Percentiles rank a stretch among this genome's conserved stretches.
These are phyloP conservation scores for Hypotaenidia okinawae DNA, from an alignment of 2,797 vertebrate species.

Conservation along the genomic window DNA sequence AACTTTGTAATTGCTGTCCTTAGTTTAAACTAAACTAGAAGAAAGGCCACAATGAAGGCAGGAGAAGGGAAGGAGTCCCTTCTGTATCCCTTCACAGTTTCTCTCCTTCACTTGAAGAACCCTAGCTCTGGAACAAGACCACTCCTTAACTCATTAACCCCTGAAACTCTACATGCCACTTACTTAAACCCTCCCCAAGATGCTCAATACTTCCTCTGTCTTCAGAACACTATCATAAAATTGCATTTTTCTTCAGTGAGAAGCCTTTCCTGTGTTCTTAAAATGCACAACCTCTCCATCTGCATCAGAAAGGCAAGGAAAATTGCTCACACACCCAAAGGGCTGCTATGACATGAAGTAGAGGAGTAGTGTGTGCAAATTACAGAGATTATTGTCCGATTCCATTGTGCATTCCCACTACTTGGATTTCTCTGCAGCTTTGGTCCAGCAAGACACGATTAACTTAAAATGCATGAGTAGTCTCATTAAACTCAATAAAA, in stretches of 20 bases:
- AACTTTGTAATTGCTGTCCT: not conserved
- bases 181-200: not conserved
- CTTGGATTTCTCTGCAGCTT: not conserved
- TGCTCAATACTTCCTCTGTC: not conserved
- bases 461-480: constrained; percentile 20
- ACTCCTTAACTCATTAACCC: not conserved
- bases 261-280: not conserved
- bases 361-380: not conserved
- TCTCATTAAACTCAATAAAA: constrained; percentile 34
- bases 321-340: not conserved
- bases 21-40: not conserved
- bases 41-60: not conserved
- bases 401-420: not conserved
- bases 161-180: not conserved
- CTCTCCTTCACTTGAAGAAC: not conserved
- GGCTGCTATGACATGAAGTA: not conserved
- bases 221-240: not conserved
- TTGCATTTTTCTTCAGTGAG: not conserved
- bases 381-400: not conserved
- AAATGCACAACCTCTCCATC: not conserved
- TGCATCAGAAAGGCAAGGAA: not conserved
- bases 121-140: not conserved
- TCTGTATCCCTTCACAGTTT: not conserved
- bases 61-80: not conserved
- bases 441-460: not conserved